A percentile compares a stretch with the other conserved stretches of the same genome.
Conservation (phyloP, 2,888 invertebrate species). For the Entomobrya multifasciata region DNA sequence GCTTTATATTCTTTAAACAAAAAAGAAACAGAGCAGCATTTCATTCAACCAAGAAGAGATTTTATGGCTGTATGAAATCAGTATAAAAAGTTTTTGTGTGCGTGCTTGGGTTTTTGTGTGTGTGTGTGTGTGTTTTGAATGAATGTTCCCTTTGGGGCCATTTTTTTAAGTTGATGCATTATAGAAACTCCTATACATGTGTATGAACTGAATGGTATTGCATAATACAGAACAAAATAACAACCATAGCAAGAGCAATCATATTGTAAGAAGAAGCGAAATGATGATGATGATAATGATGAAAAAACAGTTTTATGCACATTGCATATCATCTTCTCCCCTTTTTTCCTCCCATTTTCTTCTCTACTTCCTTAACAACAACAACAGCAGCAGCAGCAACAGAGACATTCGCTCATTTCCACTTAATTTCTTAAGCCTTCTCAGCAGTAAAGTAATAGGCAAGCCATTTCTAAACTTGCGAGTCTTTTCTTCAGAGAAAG, state of each 20-base stretch:
- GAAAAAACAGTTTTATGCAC: slow-evolving; percentile 39
- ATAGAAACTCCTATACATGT: slow-evolving; percentile 27
- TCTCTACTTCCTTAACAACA: slow-evolving; percentile 1
- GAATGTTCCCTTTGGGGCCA: slow-evolving; percentile 78
- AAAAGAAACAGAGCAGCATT: neutral
- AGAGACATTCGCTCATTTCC: slow-evolving; percentile 66
- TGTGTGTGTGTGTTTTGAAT: slow-evolving; percentile 72
- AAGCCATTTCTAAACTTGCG: neutral
- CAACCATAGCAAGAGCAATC: slow-evolving; percentile 18
- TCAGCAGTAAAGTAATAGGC: no score
- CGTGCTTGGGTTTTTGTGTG: neutral
- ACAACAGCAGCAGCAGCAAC: neutral
- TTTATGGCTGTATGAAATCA: neutral
- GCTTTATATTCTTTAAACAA: neutral
- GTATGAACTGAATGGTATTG: slow-evolving; percentile 7
- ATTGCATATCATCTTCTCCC: slow-evolving; percentile 2
- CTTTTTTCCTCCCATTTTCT: neutral
- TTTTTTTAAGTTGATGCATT: slow-evolving; percentile 72
- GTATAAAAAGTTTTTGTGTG: slow-evolving; percentile 10
- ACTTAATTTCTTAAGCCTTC: slow-evolving; percentile 68
- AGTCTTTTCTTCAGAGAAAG: neutral
- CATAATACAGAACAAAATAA: slow-evolving; percentile 63
- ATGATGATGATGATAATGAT: neutral
- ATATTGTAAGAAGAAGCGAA: neutral
- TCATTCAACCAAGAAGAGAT: no score